Evolutionary conservation across 2,797 vertebrate species (phyloP).

Genomic region (Poeciliopsis paucimaculata): DNA sequence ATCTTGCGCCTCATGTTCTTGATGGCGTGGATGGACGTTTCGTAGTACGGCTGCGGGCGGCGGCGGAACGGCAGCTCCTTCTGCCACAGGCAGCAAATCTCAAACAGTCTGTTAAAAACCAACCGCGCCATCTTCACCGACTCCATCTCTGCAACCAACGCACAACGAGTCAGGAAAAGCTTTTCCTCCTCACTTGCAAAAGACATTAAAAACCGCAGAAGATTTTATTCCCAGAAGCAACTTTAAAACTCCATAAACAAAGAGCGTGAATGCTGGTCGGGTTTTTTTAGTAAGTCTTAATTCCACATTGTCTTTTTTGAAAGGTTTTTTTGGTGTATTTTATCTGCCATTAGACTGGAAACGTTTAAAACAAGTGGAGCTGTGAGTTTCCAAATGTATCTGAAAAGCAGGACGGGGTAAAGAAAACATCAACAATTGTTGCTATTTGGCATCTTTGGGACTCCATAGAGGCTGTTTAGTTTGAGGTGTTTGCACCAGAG

Average conservation of each 20-base stretch:
- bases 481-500: not conserved
- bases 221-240: too few species aligned
- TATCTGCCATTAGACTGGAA: not conserved
- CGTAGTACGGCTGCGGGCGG: conserved; percentile 92
- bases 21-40: conserved; percentile 98
- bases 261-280: too few species aligned
- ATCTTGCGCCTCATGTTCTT: conserved; percentile 99
- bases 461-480: not conserved
- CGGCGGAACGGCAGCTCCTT: conserved; percentile 91
- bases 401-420: not conserved
- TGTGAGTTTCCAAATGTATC: not conserved
- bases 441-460: not conserved
- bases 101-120: conserved; percentile 91
- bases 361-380: not conserved
- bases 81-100: conserved; percentile 92
- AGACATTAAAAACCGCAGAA: too few species aligned
- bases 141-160: conserved; percentile 86
- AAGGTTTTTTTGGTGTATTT: too few species aligned
- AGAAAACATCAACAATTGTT: not conserved
- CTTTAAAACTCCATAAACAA: too few species aligned
- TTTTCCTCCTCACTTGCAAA: too few species aligned
- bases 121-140: conserved; percentile 90
- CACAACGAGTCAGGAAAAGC: not conserved
- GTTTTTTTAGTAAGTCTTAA: too few species aligned
- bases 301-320: too few species aligned